Conservation (phyloP, 1,140 invertebrate species). For the Bathynomus jamesi region DNA sequence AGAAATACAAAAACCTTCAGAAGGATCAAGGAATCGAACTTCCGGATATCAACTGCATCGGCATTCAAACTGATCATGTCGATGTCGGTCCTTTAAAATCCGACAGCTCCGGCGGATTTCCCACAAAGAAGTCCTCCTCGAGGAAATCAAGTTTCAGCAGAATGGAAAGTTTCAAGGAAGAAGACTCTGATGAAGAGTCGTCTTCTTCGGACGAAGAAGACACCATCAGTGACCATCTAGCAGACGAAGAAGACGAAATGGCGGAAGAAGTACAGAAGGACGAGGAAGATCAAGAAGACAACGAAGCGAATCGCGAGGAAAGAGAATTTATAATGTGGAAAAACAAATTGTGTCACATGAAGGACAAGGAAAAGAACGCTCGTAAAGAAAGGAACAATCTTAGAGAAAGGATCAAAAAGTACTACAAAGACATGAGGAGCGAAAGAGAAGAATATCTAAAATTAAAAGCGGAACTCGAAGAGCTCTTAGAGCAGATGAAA, state of each 20-base stretch:
- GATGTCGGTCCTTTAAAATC: conserved; percentile 10
- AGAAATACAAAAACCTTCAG: conserved; percentile 33
- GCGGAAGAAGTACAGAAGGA: conserved; percentile 19
- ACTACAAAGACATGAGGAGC: conserved; percentile 19
- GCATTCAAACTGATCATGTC: conserved; percentile 27
- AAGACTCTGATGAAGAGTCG: conserved; percentile 16
- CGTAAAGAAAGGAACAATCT: conserved; percentile 23
- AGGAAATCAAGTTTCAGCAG: conserved; percentile 22
- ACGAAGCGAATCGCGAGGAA: conserved; percentile 19
- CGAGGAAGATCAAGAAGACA: conserved; percentile 14
- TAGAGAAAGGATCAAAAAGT: conserved; percentile 30
- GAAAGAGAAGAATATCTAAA: conserved; percentile 28
- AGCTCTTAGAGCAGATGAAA: conserved; percentile 21
- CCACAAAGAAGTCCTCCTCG: conserved; percentile 16
- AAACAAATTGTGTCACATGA: conserved; percentile 29
- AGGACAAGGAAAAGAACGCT: conserved; percentile 23
- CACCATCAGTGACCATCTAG: conserved; percentile 4
- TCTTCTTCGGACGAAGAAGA: conserved; percentile 17
- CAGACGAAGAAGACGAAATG: conserved; percentile 19
- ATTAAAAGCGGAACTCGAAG: conserved; percentile 28
- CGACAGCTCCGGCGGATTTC: neutral
- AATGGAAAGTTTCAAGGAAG: conserved; percentile 35
- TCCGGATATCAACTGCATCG: conserved; percentile 29
- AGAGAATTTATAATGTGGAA: conserved; percentile 22
- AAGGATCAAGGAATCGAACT: conserved; percentile 31